Evolutionary conservation across 2,888 invertebrate genomes (phyloP), one percentile per base, ranked within the genome.

Genomic region (Phalera bucephala): DNA sequence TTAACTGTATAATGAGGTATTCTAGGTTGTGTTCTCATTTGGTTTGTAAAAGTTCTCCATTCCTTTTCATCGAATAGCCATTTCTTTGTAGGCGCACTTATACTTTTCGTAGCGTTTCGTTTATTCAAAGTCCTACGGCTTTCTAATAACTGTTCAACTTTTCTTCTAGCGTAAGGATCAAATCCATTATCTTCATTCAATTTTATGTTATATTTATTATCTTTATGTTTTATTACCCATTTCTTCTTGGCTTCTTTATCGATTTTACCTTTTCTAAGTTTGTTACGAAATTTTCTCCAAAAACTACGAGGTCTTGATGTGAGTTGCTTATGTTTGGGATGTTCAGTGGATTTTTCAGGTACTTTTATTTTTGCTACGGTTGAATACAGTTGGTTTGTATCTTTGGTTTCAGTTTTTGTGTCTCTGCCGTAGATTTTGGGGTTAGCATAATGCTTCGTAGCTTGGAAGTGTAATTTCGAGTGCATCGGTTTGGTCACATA

Each of bases 231-330:
- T 21, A 20, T 9, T 36, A 40, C 36, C 42, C 26, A 31, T 31
- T 31, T 41, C 1, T 29, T 34, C 19, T 33, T 40, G 2, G 32
- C 38, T 23, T 14, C 32, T 8, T 22, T 33, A 35, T 27, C 31
- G 19, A 12, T 10, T 37, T 40, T 42, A 12, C 23, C 41, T 12
- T 48, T 38, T 22, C 39, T 48, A 0, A 40, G 33, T 48, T 58
- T 65, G 6, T 40, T 47, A 40, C 41, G 46, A 8, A 59, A 35
- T 36, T 52, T 67, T 8, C 40, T 52, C 69, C 69, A 70, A 22
- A 67, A 58, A 3, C 40, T 29, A 2, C 37, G 41, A 11, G 33
- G 31, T 3, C 17, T 17, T 17, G 17, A 5, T 3, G 3, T 17
- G 17, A 17, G 31, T 21, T 51, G 36, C 31, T 46, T 51, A 7